phyloP scores from a whole-genome alignment of 1,140 invertebrate species.

The Callitettix versicolor region DNA sequence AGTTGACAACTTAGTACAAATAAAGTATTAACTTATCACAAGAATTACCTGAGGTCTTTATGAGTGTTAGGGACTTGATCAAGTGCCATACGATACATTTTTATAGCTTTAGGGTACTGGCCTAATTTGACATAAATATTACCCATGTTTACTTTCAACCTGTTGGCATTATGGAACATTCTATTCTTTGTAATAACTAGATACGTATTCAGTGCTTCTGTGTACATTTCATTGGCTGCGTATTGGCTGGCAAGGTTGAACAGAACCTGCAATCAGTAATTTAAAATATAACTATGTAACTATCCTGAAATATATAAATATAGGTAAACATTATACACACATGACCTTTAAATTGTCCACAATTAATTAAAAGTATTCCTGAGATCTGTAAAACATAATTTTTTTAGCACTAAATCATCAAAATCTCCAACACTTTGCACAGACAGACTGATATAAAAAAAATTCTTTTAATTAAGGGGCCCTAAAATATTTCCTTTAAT shows the following conservation, averaged over 20 bases:
- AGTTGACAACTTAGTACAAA: not conserved
- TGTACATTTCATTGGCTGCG: conserved; percentile 84
- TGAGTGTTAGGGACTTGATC: conserved; percentile 89
- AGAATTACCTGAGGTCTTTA: conserved; percentile 69
- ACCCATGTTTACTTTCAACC: conserved; percentile 95
- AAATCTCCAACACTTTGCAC: too few species aligned
- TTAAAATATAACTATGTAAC: not conserved
- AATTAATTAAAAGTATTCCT: too few species aligned
- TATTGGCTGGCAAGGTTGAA: conserved; percentile 93
- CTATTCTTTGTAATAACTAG: conserved; percentile 78
- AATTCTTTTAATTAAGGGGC: too few species aligned
- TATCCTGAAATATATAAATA: conserved; percentile 8
- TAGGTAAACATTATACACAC: not conserved
- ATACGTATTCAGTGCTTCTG: conserved; percentile 92
- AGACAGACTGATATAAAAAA: too few species aligned
- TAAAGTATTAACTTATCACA: not conserved
- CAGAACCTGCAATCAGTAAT: conserved; percentile 54
- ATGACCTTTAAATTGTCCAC: too few species aligned
- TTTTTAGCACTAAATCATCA: too few species aligned
- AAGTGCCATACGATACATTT: conserved; percentile 94
- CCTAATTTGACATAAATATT: conserved; percentile 95
- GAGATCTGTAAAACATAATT: too few species aligned
- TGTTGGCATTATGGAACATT: conserved; percentile 76
- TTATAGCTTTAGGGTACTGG: conserved; percentile 89
- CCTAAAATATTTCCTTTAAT: too few species aligned